Conservation (phyloP, 2,113 vertebrate genomes). For the Oenanthe oenanthe region DNA sequence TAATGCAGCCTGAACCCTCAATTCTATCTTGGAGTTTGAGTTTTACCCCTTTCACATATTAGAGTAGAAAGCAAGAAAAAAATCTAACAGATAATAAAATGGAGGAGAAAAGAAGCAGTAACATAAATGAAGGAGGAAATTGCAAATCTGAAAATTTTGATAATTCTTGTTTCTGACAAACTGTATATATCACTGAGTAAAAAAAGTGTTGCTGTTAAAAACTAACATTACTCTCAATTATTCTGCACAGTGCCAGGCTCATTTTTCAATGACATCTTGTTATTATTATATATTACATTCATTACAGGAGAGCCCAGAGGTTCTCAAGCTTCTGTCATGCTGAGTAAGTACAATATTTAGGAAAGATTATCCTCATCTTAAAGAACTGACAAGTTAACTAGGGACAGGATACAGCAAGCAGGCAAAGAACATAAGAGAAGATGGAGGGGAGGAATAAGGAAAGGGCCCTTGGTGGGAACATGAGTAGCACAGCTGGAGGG, state of each 20-base stretch:
- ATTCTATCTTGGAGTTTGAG: not conserved
- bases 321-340: constrained; percentile 26
- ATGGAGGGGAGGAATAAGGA: not conserved
- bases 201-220: constrained; percentile 1
- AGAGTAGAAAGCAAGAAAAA: not conserved
- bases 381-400: constrained; percentile 23
- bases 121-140: not conserved
- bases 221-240: constrained; percentile 56
- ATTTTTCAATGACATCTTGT: constrained; percentile 57
- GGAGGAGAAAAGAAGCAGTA: not conserved
- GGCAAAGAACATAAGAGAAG: not conserved
- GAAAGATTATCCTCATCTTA: constrained; percentile 29
- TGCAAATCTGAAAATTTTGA: not conserved
- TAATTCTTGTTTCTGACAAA: constrained; percentile 7
- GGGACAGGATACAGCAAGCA: not conserved
- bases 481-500: not conserved
- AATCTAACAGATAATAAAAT: not conserved
- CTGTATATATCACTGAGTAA: not conserved
- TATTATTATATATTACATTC: constrained; percentile 58
- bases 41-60: not conserved
- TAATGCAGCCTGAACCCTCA: not conserved
- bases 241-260: not conserved
- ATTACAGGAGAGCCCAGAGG: constrained; percentile 31
- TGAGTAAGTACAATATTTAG: constrained; percentile 45
- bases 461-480: not conserved